Evolutionary conservation across 2,797 vertebrate species (phyloP), one percentile per base, ranked within the genome.

Genomic region (Setipinna tenuifilis): DNA sequence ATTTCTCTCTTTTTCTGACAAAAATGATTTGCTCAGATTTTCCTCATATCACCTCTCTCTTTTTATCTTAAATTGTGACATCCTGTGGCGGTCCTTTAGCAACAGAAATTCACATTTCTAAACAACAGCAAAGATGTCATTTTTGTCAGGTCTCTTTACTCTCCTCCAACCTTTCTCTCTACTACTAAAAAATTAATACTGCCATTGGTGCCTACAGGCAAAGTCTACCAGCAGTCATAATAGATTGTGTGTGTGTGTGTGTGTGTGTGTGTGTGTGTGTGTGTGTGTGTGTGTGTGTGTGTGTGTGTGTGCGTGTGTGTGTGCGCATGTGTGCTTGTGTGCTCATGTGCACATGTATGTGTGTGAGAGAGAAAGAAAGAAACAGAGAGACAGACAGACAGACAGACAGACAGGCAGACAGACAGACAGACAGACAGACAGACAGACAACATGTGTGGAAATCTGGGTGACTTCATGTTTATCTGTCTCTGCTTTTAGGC

Each of bases 141-240:
- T 68, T 68, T 9, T 54, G 50, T 54, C 50, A 54, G 62, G 23
- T 25, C 68, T 44, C 17, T 78, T 44, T 17, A 35, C 31, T 44
- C 35, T 31, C 71, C 16, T 78, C 3, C 41, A 78, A 19, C 31
- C 16, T 78, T 78, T 78, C 19, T 78, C 71, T 21, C 17, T 46
- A 23, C 48, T 25, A 44, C 65, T 83, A 25, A 75, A 84, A 48
- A 54, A 78, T 2, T 84, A 23, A 84, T 58, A 12, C 50, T 82
- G 44, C 31, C 50, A 48, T 82, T 48, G 81, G 25, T 54, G 81
- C 44, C 44, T n/a, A 82, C 16, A 84, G 48, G 68, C 48, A 35
- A 71, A 28, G 44, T 62, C 61, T 83, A 25, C 50, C 17, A 83
- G 4, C 25, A 50, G 46, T 21, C 44, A 50, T 83, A n/a, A 71